Base-by-base conservation (phyloP, 2,888 invertebrate species). In the Lydus trimaculatus region DNA sequence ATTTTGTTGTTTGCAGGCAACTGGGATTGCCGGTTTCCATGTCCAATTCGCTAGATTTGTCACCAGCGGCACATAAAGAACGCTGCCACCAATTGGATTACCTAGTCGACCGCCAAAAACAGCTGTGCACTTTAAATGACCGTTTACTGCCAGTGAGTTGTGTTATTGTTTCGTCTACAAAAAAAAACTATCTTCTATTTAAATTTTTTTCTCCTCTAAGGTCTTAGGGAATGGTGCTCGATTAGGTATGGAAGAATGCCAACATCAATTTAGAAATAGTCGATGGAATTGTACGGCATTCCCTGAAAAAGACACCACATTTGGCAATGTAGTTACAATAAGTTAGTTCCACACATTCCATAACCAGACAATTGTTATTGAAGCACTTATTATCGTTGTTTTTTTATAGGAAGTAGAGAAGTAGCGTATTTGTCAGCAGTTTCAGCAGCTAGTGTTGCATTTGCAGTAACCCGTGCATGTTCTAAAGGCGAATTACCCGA, bases 281-380 rank as follows among this genome's bases (percentile, higher is more conserved):
- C 88, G 96, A 80, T 96, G 96, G 96, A 96, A 96, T 85, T 96
- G 96, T 85, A 92, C 94, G 68, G 92, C 93, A 8, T 91, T 90
- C 84, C 88, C 90, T 31, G 89, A 90, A 65, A 89, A 88, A 78
- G 91, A 94, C 84, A 77, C 76, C 58, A 91, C 92, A 48, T 96
- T 96, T 80, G 96, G 96, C 66, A 92, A 94, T 72, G 92, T 95
- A 65, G 89, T 94, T 72, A 89, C 91, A 81, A 92, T 94, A 83
- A 93, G 96, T 96, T 89, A 93, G 95, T 91, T 31, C 23, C 17
- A 9, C 11, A 28, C 2, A 43, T 48, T 20, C 9, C 9, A 48
- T 48, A 48, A 2, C 20, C 17, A 43, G 4, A 48, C 11, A n/a
- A 23, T 9, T 48, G 48, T 20, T 20, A 31, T 65, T 64, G 17